Evolutionary conservation across 2,888 invertebrate genomes (phyloP).

Genomic region (Tetragonula carbonaria): DNA sequence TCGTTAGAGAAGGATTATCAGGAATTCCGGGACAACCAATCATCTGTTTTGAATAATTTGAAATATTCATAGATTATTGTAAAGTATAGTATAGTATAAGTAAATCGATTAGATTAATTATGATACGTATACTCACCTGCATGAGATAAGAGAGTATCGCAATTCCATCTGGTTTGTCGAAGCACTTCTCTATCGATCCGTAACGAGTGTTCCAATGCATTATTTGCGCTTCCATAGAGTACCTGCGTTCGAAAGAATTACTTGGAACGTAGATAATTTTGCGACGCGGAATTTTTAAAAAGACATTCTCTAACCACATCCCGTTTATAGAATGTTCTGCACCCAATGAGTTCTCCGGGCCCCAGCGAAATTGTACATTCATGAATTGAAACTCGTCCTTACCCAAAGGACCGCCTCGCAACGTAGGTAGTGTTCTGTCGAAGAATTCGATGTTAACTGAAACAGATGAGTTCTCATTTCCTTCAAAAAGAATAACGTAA

Average conservation of each 20-base stretch:
- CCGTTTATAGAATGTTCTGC: conserved; percentile 77
- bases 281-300: neutral
- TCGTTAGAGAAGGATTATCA: conserved; percentile 71
- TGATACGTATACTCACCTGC: conserved; percentile 68
- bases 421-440: conserved; percentile 67
- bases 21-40: conserved; percentile 72
- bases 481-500: neutral
- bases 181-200: conserved; percentile 70
- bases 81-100: neutral
- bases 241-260: conserved; percentile 62
- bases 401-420: conserved; percentile 74
- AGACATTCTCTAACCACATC: conserved; percentile 68
- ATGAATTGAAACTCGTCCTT: conserved; percentile 74
- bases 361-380: conserved; percentile 77
- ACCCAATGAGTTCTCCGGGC: conserved; percentile 72
- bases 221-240: conserved; percentile 79
- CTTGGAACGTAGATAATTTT: too few relatives aligned
- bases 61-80: neutral
- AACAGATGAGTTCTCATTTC: neutral
- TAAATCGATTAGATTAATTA: conserved; percentile 1
- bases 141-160: conserved; percentile 74
- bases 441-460: conserved; percentile 70
- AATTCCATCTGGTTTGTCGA: conserved; percentile 76
- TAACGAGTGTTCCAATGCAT: conserved; percentile 79
- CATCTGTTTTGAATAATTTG: conserved; percentile 65